These are phyloP conservation scores for Oscarella lobularis DNA, from an alignment of 37 sponge, comb jelly and placozoan genomes.

Conservation along the genomic window DNA sequence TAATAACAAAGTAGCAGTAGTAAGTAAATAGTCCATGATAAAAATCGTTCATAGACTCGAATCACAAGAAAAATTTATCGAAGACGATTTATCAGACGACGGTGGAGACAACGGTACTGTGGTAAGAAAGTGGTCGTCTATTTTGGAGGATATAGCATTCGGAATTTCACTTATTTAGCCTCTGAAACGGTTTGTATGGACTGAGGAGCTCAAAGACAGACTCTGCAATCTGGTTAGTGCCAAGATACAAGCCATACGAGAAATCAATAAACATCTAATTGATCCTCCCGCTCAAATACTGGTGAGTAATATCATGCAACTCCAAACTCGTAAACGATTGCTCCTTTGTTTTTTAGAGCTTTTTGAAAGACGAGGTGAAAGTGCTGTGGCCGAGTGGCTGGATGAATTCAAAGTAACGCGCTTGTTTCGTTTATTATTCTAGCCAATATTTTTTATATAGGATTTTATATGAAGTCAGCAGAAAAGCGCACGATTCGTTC, in stretches of 20 bases:
- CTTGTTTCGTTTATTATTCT: not conserved
- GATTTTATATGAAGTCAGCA: not conserved
- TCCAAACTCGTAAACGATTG: too few species aligned
- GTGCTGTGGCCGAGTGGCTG: not conserved
- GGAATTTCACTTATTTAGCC: too few species aligned
- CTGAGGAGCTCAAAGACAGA: too few species aligned
- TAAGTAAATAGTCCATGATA: too few species aligned
- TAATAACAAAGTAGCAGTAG: too few species aligned
- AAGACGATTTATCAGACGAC: too few species aligned
- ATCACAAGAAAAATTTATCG: too few species aligned
- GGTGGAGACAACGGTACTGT: too few species aligned
- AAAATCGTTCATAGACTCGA: too few species aligned
- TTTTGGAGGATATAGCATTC: too few species aligned
- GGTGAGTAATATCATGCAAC: not conserved
- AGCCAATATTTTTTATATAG: not conserved
- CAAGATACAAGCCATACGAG: not conserved
- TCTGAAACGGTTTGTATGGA: too few species aligned
- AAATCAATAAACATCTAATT: not conserved
- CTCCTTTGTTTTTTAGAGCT: not conserved
- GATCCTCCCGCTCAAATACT: not conserved
- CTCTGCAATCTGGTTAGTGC: not conserved
- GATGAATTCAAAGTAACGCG: not conserved
- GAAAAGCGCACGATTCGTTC: not conserved
- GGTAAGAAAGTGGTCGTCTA: too few species aligned
- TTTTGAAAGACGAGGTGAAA: not conserved